Evolutionary conservation across 2,888 invertebrate genomes (phyloP), one percentile per base, ranked within the genome.

Genomic region (Eilema caniola): DNA sequence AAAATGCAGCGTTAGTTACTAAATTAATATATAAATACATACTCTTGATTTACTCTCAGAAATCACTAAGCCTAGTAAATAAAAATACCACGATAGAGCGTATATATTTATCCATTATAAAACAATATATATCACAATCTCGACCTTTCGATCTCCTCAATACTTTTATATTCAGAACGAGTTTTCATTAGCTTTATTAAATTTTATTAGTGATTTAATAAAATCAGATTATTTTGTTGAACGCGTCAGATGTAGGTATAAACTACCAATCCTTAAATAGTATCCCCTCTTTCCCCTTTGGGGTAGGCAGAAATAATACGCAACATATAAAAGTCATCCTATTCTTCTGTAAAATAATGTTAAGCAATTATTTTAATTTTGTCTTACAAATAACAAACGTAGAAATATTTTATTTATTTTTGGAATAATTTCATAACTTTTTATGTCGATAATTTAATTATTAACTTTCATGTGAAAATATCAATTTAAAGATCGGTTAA

Each of bases 71-170:
- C 61, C 76, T 81, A 81, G 25, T 75, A 76, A 81, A 82, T 78
- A 78, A 76, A 76, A 73, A 72, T 78, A 81, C 74, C 76, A 76
- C 76, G 71, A 74, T 73, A 76, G 77, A 79, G 66, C 76, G 74
- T 74, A 41, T 73, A 72, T 75, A 81, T 72, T 74, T 78, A 78
- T 79, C 72, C 41, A 73, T 74, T 77, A 82, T 73, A 76, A 78
- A 76, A 80, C 72, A 80, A 83, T 70, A 79, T 76, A 79, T 87
- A 89, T 88, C 88, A 89, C 89, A 89, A 81, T 85, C 76, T 80
- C 78, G 76, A 83, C 80, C 81, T 78, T 79, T 77, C 76, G 75
- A 79, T 77, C 75, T 76, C 76, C 76, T 69, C 78, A 85, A 85
- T 86, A 86, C 81, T 84, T 65, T 25, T 56, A 81, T 78, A 82